A percentile compares a stretch with the other conserved stretches of the same genome.
These are phyloP conservation scores for Diadegma fenestrale DNA, from an alignment of 2,888 invertebrate species.

Conservation along the genomic window DNA sequence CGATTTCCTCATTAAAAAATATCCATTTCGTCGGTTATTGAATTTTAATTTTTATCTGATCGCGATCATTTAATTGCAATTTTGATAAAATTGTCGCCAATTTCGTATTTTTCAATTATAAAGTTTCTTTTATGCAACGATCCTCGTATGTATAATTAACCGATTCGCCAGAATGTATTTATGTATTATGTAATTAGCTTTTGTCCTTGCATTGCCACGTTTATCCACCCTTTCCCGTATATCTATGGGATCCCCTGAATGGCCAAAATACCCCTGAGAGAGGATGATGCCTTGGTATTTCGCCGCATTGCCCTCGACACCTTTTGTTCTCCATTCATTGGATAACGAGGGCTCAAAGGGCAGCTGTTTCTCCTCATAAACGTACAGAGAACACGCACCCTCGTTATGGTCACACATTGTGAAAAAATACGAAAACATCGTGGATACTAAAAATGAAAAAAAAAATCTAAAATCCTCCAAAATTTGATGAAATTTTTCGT, in stretches of 20 bases:
- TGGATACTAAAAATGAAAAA: neutral
- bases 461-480: neutral
- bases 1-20: too few relatives aligned
- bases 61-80: neutral
- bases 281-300: slow-evolving; percentile 82
- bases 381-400: too few relatives aligned
- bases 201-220: neutral
- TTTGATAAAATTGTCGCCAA: neutral
- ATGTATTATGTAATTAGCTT: slow-evolving; percentile 11
- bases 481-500: neutral
- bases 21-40: too few relatives aligned
- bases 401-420: too few relatives aligned
- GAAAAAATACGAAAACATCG: neutral
- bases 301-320: slow-evolving; percentile 82
- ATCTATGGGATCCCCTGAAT: slow-evolving; percentile 69
- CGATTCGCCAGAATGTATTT: neutral
- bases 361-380: neutral
- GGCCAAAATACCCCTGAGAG: slow-evolving; percentile 79
- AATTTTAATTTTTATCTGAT: neutral
- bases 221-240: slow-evolving; percentile 61
- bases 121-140: neutral
- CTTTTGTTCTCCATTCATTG: slow-evolving; percentile 75
- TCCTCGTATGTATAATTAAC: neutral
- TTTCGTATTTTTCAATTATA: neutral
- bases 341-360: slow-evolving; percentile 29